Evolutionary conservation across 2,797 vertebrate genomes (phyloP), one percentile per base, ranked within the genome.

Genomic region (Esox lucius): DNA sequence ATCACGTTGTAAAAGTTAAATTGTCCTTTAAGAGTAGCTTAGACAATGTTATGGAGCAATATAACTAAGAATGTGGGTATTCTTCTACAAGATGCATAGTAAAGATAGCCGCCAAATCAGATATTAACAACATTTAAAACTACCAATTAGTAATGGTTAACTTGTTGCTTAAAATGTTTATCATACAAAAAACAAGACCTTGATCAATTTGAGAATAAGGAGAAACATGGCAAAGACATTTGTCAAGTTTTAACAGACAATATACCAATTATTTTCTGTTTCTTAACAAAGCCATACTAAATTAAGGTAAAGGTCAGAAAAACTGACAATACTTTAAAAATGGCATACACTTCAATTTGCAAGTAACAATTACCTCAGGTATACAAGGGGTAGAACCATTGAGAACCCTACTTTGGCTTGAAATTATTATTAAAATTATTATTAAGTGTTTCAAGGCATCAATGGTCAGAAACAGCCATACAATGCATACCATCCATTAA

Each of bases 391-490:
- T 8, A 22, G 53, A 56, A 56, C 7, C 53, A 56, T 6, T 39
- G 35, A 39, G 35, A 39, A 39, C 4, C 53, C 51, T n/a, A 19
- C 3, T 49, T 49, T 16, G 35, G 35, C 7, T 5, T 39, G 35
- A 39, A 39, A 39, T 16, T 15, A 16, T 16, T 49, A 13, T 39
- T 16, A n/a, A n/a, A n/a, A n/a, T n/a, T n/a, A n/a, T 53, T 53
- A 53, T 19, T 19, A 6, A 53, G 46, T 49, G 26, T 51, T 7
- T 22, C 42, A 48, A 70, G 26, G 22, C 68, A 49, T 70, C 42
- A 26, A 62, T 51, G 24, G 46, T 70, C 49, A 68, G n/a, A 39
- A 11, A 48, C 65, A 62, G 61, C 61, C 42, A 66, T 49, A 33
- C 22, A 73, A 73, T 51, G 61, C 39, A 66, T 22, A 12, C 53